Evolutionary conservation across 1,140 invertebrate species (phyloP).

Genomic region (Ruditapes philippinarum): DNA sequence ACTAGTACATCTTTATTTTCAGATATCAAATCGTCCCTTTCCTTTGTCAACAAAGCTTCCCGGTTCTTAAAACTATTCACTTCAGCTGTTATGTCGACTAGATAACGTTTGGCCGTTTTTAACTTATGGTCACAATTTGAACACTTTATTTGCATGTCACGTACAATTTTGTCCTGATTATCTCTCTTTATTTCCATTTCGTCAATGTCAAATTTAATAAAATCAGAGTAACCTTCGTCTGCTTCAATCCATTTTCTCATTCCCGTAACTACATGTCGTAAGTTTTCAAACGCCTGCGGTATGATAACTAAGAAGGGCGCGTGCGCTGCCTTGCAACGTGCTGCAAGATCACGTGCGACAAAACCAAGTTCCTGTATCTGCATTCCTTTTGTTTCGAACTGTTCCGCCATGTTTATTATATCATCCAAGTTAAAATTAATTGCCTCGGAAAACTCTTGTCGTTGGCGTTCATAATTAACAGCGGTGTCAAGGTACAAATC

Average conservation of each 20-base stretch:
- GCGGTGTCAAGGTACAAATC: constrained; percentile 77
- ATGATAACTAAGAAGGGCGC: constrained; percentile 76
- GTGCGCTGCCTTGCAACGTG: constrained; percentile 66
- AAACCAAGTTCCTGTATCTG: constrained; percentile 71
- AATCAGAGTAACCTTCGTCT: constrained; percentile 74
- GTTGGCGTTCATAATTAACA: constrained; percentile 78
- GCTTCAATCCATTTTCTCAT: constrained; percentile 76
- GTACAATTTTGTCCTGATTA: constrained; percentile 48
- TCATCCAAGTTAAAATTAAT: constrained; percentile 70
- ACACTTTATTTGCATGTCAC: constrained; percentile 71
- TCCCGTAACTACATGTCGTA: constrained; percentile 74
- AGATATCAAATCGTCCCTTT: constrained; percentile 59
- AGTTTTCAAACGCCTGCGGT: constrained; percentile 75
- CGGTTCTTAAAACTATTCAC: constrained; percentile 69
- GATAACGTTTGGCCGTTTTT: constrained; percentile 68
- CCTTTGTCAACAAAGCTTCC: constrained; percentile 58
- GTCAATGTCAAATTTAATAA: constrained; percentile 73
- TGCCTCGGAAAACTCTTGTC: constrained; percentile 70
- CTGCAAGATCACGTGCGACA: constrained; percentile 69
- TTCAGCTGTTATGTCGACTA: constrained; percentile 64
- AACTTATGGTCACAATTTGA: constrained; percentile 74
- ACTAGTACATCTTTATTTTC: constrained; percentile 71
- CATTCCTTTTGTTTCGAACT: constrained; percentile 75
- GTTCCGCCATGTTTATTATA: constrained; percentile 70
- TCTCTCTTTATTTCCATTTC: constrained; percentile 74